Base-by-base conservation (phyloP, 2,113 vertebrate species). In the Lepidothrix coronata region DNA sequence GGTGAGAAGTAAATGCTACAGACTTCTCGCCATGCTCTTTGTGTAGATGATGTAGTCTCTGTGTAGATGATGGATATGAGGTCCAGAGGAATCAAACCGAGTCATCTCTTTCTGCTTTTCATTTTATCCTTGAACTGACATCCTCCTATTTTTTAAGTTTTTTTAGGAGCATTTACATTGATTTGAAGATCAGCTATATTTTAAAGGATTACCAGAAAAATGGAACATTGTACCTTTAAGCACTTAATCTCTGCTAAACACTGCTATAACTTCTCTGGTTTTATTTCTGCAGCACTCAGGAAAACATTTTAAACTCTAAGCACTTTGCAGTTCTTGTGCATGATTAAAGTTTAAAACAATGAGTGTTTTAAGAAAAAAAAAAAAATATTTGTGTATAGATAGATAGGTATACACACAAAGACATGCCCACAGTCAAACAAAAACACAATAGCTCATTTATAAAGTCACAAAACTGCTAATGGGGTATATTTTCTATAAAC, bases 271-370 rank as follows among this genome's bases (percentile, higher is more conserved):
- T 85, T 74, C 49, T 73, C 48, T 67, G 57, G 30, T 95, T 95
- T 97, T 95, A 93, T 92, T 95, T 90, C 58, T 85, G 70, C 51
- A 80, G 30, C 74, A 77, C 82, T 91, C 67, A 91, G 54, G 43
- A 91, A 84, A 93, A 9, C 55, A 91, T 88, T 52, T 93, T 75
- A 90, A 97, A 89, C 46, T 43, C 51, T 57, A 88, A 76, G 48
- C 14, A 58, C 48, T 80, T 77, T 96, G 28, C 30, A 77, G 66
- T 58, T 91, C 73, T 91, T 89, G 43, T 55, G 52, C 48, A 62
- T 84, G 19, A 92, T 85, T 96, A 87, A 90, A 95, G 89, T 63
- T 85, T 92, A 62, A 90, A 90, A 70, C 55, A 94, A 91, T 44
- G 74, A 91, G 44, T 90, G 41, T 66, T 91, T 30, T 95, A 92